Base-by-base conservation (phyloP, 2,888 invertebrate genomes). In the Aspidiotus rigidus region DNA sequence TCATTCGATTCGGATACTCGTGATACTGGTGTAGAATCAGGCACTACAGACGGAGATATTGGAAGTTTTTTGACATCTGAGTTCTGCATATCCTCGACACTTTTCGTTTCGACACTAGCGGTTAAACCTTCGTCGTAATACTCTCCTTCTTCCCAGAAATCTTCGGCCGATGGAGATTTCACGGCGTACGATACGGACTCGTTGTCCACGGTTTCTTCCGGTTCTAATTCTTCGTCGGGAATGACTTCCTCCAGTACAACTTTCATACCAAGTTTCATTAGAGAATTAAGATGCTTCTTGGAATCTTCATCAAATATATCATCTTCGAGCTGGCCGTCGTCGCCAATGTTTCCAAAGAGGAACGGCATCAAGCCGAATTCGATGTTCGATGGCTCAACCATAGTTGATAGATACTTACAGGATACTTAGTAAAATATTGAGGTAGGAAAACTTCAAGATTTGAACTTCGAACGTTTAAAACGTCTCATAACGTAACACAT, bases 301-400 rank as follows among this genome's bases (percentile, higher is more conserved):
- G 91, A 87, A 73, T 93, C 93, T 44, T 86, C 83, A 78, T 92
- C 92, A 67, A 90, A 83, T 72, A 82, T 77, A 70, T 91, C 86
- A 80, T 95, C 93, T 78, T 94, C 91, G 39, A 97, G 81, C 75
- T 90, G 86, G 42, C 96, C 96, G 66, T 87, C 86, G 75, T 93
- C 89, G 77, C 96, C 91, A 72, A 97, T 93, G 77, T 97, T 97
- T 7, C 97, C 97, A 80, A 97, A 97, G 39, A 97, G 80, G 77
- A 75, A 73, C 55, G 73, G 73, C 9, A 75, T 74, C 15, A 74
- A 67, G 63, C 73, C 71, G 63, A 73, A 74, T 28, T 28, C 28
- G 28, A 3, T 1, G 28, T 28, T 28, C 28, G 28, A 28, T 28
- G 28, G 28, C 5, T 28, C 28, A 28, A 28, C 28, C 28, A 28